Conservation (phyloP, 2,888 invertebrate genomes). For the Lathronympha strigana region DNA sequence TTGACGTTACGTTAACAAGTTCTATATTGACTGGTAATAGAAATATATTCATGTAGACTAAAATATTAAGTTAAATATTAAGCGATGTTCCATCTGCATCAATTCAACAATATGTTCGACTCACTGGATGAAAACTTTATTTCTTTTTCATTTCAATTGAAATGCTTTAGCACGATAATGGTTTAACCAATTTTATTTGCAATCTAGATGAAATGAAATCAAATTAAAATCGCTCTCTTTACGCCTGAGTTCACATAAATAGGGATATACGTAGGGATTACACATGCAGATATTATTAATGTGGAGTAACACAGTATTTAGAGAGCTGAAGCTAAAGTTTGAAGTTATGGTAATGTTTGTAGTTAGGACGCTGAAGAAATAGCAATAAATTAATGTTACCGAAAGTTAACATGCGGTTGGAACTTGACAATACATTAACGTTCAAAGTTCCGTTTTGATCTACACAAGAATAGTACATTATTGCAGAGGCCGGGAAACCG, state of each 20-base stretch:
- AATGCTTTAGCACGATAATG: background rate
- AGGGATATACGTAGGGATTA: conserved; percentile 6
- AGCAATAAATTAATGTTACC: conserved; percentile 4
- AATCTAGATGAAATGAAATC: background rate
- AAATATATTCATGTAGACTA: too few species aligned
- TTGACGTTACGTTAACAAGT: too few species aligned
- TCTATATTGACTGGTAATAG: too few species aligned
- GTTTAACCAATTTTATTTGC: background rate
- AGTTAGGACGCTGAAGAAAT: conserved; percentile 2
- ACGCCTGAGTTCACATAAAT: background rate
- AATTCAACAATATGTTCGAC: too few species aligned
- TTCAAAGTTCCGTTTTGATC: background rate
- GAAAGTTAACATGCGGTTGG: too few species aligned
- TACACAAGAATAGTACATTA: too few species aligned
- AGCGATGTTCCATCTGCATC: too few species aligned
- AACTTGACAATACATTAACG: background rate
- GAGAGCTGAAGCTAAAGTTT: conserved; percentile 3
- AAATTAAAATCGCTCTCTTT: background rate
- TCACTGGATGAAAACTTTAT: background rate
- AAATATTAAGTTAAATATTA: too few species aligned
- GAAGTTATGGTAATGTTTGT: conserved; percentile 12
- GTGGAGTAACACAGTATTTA: background rate
- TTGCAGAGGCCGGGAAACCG: too few species aligned
- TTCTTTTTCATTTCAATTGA: background rate
- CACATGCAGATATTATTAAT: background rate